Evolutionary conservation across 2,797 vertebrate species (phyloP).

Genomic region (Otolemur crassicaudatus): DNA sequence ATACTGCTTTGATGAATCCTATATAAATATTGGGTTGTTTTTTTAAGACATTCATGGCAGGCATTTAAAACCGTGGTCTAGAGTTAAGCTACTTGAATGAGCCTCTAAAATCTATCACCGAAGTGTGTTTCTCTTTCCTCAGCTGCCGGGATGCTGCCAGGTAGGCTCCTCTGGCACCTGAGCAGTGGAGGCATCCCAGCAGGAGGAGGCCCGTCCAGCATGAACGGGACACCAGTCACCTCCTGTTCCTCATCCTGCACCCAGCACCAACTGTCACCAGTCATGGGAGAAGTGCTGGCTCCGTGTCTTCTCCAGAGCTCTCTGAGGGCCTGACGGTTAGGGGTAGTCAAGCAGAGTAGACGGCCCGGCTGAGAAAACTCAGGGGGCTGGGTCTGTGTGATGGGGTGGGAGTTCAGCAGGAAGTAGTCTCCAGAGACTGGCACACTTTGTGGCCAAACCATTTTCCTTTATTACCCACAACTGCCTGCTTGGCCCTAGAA

Average conservation of each 20-base stretch:
- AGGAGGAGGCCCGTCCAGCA: background rate
- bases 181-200: background rate
- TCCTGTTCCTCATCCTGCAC: background rate
- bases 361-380: background rate
- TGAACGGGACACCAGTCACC: background rate
- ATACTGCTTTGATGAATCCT: constrained; percentile 25
- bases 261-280: background rate
- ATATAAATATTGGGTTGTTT: background rate
- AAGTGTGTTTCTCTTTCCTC: background rate
- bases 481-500: background rate
- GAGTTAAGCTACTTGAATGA: background rate
- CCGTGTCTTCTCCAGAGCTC: background rate
- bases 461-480: background rate
- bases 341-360: background rate
- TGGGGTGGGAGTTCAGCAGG: background rate
- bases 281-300: background rate
- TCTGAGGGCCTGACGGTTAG: background rate
- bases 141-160: background rate
- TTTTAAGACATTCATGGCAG: background rate
- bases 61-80: background rate
- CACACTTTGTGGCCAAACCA: background rate
- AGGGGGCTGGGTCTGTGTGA: background rate
- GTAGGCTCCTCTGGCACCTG: background rate
- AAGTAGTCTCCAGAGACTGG: background rate
- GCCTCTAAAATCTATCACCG: background rate